Base-by-base conservation (phyloP, 2,113 vertebrate species). In the Mormoops blainvillei region DNA sequence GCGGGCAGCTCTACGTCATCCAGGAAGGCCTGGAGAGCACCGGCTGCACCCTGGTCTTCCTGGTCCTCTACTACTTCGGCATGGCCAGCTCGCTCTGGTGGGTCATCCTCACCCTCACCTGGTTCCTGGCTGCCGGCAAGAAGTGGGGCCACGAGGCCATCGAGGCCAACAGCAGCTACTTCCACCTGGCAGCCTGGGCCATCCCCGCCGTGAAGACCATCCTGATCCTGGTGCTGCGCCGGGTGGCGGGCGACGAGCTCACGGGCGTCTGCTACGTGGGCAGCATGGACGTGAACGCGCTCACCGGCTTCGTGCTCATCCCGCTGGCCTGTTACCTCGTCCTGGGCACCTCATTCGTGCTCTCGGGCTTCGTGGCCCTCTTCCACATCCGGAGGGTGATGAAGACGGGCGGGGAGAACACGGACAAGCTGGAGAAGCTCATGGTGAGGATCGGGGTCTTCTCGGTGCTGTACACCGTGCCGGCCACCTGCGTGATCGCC, bases 101-200 rank as follows among this genome's bases (percentile, higher is more conserved):
- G 99, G 99, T 99, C 31, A 99, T 99, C 94, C 98, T 99, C 91
- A 99, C 99, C 0, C 97, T 99, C 61, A 99, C 99, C 0, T 99
- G 99, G 99, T 99, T 99, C 95, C 98, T 99, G 73, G 99, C 99
- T 0, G 99, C 99, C 0, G 99, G 99, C 68, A 99, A 99, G 97
- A 99, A 99, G 97, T 99, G 99, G 99, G 99, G 99, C 26, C 99
- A 99, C 0, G 99, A 99, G 98, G 99, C 99, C 36, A 99, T 99
- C 24, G 99, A 99, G 84, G 99, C 99, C 78, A 99, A 99, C 98
- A 99, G 99, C 98, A 99, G 99, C 98, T 99, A 99, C 98, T 99
- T 99, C 95, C 99, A 99, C 98, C 97, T 99, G 98, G 99, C 99
- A 0, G 99, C 99, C 0, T 99, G 99, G 99, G 99, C 99, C 90